These are phyloP conservation scores for Lobophora halterata DNA, from an alignment of 2,888 invertebrate genomes.

Conservation along the genomic window DNA sequence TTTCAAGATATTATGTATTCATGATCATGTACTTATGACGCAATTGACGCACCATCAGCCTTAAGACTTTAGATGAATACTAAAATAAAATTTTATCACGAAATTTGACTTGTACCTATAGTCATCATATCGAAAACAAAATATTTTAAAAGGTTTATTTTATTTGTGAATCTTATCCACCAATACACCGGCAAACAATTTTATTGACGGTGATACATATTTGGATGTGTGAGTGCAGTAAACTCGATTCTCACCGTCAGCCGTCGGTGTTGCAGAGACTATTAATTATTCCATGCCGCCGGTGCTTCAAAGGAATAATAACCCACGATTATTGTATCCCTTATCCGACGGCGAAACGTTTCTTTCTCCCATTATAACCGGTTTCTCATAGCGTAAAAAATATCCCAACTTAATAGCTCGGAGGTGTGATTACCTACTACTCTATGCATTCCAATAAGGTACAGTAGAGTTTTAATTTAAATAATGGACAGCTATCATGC, in stretches of 20 bases:
- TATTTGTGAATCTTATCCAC: too few relatives aligned
- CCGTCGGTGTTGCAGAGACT: conserved; percentile 13
- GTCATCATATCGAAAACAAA: too few relatives aligned
- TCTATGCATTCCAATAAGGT: conserved; percentile 35
- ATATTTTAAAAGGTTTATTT: too few relatives aligned
- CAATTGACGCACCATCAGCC: too few relatives aligned
- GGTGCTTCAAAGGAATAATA: conserved; percentile 73
- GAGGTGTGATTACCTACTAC: conserved; percentile 72
- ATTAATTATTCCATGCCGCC: conserved; percentile 35
- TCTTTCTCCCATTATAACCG: conserved; percentile 63
- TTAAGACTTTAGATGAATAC: too few relatives aligned
- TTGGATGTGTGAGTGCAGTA: conserved; percentile 25
- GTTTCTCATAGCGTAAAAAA: conserved; percentile 63
- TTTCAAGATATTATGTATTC: too few relatives aligned
- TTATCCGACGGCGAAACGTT: conserved; percentile 59
- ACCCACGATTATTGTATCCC: conserved; percentile 68
- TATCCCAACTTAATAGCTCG: conserved; percentile 68
- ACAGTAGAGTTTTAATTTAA: conserved; percentile 27
- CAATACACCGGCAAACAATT: conserved; percentile 5
- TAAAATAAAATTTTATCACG: too few relatives aligned
- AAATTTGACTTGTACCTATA: too few relatives aligned
- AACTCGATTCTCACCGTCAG: conserved; percentile 33
- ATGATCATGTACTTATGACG: too few relatives aligned
- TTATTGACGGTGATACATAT: conserved; percentile 2
- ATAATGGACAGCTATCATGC: conserved; percentile 31